phyloP scores from a whole-genome alignment of 2,113 vertebrate genomes.

The Furnarius figulus region DNA sequence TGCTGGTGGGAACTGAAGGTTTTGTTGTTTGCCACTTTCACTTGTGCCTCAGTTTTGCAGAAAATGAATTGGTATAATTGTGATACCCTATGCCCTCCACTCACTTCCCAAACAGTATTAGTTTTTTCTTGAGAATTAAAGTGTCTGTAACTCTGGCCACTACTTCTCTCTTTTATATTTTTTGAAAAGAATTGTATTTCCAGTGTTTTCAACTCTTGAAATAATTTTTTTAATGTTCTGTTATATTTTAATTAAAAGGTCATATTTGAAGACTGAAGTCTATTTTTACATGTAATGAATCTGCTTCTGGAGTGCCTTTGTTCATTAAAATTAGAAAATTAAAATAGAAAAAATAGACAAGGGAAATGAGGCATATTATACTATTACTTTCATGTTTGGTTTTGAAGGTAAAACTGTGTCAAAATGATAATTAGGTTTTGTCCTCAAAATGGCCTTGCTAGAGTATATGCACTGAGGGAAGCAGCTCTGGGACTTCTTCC shows the following conservation, averaged over 20 bases:
- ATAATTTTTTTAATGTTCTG: neutral
- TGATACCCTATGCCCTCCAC: neutral
- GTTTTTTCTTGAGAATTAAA: neutral
- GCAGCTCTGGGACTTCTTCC: neutral
- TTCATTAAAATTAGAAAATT: conserved; percentile 74
- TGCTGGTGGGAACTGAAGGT: neutral
- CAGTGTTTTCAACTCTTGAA: neutral
- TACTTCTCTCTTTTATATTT: neutral
- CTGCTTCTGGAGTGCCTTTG: conserved; percentile 46
- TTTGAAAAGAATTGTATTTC: neutral
- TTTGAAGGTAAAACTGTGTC: conserved; percentile 69
- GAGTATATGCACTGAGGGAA: conserved; percentile 15
- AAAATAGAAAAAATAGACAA: conserved; percentile 47
- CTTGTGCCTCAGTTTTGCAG: neutral
- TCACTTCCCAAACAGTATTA: neutral
- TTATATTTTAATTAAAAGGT: conserved; percentile 54
- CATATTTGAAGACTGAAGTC: conserved; percentile 34
- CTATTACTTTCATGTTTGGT: conserved; percentile 67
- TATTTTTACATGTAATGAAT: conserved; percentile 27
- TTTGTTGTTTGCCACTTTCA: neutral
- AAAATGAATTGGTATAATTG: neutral
- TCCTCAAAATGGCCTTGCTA: conserved; percentile 69
- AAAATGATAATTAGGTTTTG: conserved; percentile 73
- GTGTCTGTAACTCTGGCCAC: neutral
- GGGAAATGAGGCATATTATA: conserved; percentile 49